Evolutionary conservation across 2,888 invertebrate species (phyloP).

Genomic region (Agapetus fuscipes): DNA sequence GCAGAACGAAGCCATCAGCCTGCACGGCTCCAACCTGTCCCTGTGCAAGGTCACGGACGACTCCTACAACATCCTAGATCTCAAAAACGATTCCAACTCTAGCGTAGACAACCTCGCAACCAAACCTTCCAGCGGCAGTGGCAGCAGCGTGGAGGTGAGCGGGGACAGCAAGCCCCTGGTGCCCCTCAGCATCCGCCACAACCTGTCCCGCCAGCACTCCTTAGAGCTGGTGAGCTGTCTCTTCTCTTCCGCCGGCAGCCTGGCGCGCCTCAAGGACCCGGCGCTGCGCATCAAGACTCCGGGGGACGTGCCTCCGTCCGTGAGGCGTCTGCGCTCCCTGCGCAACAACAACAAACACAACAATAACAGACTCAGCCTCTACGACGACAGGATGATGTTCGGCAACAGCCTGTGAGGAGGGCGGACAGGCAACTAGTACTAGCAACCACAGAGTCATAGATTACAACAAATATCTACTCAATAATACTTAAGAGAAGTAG

Average conservation of each 20-base stretch:
- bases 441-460: too few relatives aligned
- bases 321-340: constrained; percentile 49
- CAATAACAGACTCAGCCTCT: constrained; percentile 67
- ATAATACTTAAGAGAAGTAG: too few relatives aligned
- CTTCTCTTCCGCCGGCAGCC: constrained; percentile 57
- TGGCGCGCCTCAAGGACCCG: constrained; percentile 60
- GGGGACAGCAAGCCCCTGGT: constrained; percentile 19
- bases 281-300: constrained; percentile 73
- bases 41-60: constrained; percentile 10
- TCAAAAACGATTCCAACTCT: constrained; percentile 8
- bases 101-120: constrained; percentile 6
- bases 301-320: constrained; percentile 71
- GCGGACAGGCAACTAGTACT: too few relatives aligned
- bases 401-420: constrained; percentile 37
- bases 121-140: too few relatives aligned
- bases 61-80: constrained; percentile 6
- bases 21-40: constrained; percentile 10
- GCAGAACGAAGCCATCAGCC: constrained; percentile 23
- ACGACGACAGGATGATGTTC: constrained; percentile 84
- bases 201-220: constrained; percentile 50
- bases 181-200: constrained; percentile 31
- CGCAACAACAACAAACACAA: not conserved
- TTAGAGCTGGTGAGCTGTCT: constrained; percentile 68
- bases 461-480: too few relatives aligned
- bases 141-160: not conserved